Percentiles rank a stretch among this genome's conserved stretches.
These are phyloP conservation scores for Dysdera silvatica DNA, from an alignment of 1,140 invertebrate genomes.

Conservation along the genomic window DNA sequence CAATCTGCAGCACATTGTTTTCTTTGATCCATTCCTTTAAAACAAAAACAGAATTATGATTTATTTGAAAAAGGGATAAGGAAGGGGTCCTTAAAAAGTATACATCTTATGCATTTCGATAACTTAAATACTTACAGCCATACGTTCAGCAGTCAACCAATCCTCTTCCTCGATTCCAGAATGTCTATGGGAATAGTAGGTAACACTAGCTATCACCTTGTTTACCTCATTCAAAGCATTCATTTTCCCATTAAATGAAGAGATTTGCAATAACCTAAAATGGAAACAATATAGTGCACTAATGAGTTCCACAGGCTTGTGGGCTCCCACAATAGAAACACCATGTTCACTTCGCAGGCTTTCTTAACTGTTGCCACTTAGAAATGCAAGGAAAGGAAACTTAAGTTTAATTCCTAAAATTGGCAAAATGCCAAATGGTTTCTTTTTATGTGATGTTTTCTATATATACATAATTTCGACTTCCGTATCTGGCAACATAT, in stretches of 20 bases:
- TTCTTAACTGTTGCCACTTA: no score
- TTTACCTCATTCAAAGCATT: slow-evolving; percentile 98
- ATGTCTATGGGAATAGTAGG: slow-evolving; percentile 63
- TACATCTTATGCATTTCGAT: neutral
- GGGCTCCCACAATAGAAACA: neutral
- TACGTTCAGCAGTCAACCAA: slow-evolving; percentile 85
- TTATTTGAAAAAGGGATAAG: neutral
- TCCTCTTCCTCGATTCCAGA: slow-evolving; percentile 71
- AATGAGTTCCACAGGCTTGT: neutral
- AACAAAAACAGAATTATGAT: neutral
- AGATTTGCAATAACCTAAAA: slow-evolving; percentile 90
- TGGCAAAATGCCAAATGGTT: no score
- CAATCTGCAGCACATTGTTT: slow-evolving; percentile 90
- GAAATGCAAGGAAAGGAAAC: no score
- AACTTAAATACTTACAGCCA: slow-evolving; percentile 63
- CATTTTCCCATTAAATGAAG: slow-evolving; percentile 99
- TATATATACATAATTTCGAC: no score
- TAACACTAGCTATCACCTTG: slow-evolving; percentile 86
- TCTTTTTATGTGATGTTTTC: no score
- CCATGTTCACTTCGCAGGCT: no score
- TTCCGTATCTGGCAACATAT: no score
- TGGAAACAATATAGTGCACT: neutral
- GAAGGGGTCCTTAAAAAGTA: neutral
- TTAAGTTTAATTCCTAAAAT: no score
- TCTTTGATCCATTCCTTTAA: slow-evolving; percentile 89